Percentiles rank a stretch among this genome's conserved stretches.
Conservation (phyloP, 2,797 vertebrate species). For the Saxicola maurus region DNA sequence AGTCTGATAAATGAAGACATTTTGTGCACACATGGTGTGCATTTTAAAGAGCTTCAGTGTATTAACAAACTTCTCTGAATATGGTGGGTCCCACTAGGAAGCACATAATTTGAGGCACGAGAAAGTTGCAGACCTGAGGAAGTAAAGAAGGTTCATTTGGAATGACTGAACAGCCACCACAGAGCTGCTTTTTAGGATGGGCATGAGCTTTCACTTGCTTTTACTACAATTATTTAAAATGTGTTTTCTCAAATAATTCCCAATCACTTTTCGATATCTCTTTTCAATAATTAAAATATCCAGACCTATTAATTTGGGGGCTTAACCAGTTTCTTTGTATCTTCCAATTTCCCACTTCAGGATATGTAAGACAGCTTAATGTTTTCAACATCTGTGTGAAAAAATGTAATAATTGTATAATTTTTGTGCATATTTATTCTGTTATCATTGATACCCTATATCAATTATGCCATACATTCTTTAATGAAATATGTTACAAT, state of each 20-base stretch:
- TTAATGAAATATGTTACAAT: not conserved
- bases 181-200: not conserved
- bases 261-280: not conserved
- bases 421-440: not conserved
- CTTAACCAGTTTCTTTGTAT: not conserved
- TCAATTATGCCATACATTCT: not conserved
- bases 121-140: not conserved
- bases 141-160: not conserved
- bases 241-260: not conserved
- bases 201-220: not conserved
- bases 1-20: conserved; percentile 17
- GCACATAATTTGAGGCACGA: not conserved
- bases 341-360: not conserved
- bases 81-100: not conserved
- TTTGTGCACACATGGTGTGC: not conserved
- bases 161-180: not conserved
- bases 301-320: not conserved
- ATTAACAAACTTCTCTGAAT: not conserved
- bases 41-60: conserved; percentile 1
- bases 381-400: not conserved
- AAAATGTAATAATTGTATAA: not conserved
- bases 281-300: not conserved
- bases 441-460: not conserved
- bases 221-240: not conserved
- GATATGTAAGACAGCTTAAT: not conserved